Evolutionary conservation across 1,140 invertebrate genomes (phyloP), one percentile per base, ranked within the genome.

Genomic region (Aphelenchoides besseyi): DNA sequence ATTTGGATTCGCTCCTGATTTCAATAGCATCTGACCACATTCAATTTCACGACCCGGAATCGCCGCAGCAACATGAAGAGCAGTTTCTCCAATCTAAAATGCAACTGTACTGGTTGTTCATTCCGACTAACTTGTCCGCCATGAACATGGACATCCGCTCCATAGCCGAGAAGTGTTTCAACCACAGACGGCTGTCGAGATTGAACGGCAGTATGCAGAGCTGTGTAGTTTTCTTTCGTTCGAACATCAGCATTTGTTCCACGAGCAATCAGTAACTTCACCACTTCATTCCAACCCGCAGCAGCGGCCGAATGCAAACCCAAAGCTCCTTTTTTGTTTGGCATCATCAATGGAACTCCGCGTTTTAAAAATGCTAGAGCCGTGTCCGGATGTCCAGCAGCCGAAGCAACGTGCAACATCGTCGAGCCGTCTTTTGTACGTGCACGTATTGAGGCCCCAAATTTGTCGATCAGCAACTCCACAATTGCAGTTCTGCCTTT

Each of bases 281-380:
- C 97, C 74, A 99, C 97, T 3, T 94, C 92, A 1, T 95, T 93
- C 81, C 98, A 95, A 0, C 96, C 96, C 75, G 82, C 84, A 75
- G 83, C 85, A 3, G 87, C 87, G 0, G 87, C 87, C 1, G 86
- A 84, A 71, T 88, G 87, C 9, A 88, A 75, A 66, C 86, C 87
- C 0, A 87, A 75, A 1, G 86, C 87, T 36, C 87, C 87, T 55
- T 71, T 79, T 62, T 98, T 98, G 86, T 98, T 98, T 72, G 96
- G 95, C 95, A 98, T 98, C 82, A 97, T 93, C 0, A 98, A 88
- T 72, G 97, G 97, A n/a, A 98, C 95, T 2, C 96, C 96, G 86
- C 96, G 96, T 85, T 95, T 97, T 83, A 98, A 92, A 28, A 98
- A 90, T 89, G 95, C 94, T 87, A 95, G 91, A n/a, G 95, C 95